A percentile compares a stretch with the other conserved stretches of the same genome.
These are phyloP conservation scores for Donacobius atricapilla DNA, from an alignment of 2,113 vertebrate species.

Conservation along the genomic window DNA sequence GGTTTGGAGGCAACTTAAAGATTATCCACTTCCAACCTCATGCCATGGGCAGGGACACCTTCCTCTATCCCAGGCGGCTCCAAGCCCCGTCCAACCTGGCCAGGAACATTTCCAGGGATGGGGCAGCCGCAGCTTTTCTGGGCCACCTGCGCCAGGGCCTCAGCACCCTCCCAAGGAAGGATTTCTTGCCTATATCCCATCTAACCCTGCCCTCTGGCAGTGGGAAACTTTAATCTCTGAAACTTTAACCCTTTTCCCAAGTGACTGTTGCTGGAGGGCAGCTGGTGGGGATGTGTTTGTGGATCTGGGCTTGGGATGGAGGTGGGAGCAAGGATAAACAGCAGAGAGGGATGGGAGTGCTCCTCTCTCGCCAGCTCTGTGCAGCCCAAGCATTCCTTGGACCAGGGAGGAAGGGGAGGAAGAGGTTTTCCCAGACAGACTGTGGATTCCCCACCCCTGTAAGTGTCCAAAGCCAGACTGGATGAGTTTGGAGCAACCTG, in stretches of 20 bases:
- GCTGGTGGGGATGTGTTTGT: rapidly evolving
- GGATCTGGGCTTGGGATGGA: not conserved
- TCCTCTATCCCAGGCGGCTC: not conserved
- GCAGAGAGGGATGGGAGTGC: rapidly evolving
- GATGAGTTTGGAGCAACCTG: not conserved
- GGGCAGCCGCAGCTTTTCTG: not conserved
- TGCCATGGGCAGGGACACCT: not conserved
- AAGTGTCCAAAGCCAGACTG: not conserved
- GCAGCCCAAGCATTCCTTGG: not conserved
- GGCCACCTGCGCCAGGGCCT: not conserved
- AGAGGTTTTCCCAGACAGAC: not conserved
- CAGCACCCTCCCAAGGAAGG: rapidly evolving
- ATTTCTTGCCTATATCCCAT: not conserved
- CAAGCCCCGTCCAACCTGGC: rapidly evolving
- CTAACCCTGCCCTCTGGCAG: not conserved
- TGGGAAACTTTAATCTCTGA: not conserved
- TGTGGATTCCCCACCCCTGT: not conserved
- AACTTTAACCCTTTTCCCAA: not conserved
- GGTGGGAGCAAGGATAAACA: not conserved
- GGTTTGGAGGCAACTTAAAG: not conserved
- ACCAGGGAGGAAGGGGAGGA: not conserved
- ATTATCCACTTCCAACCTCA: not conserved
- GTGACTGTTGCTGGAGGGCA: rapidly evolving
- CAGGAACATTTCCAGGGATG: not conserved
- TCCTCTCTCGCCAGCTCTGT: rapidly evolving